Conservation (phyloP, 2,113 vertebrate species). For the Pontoporia blainvillei region DNA sequence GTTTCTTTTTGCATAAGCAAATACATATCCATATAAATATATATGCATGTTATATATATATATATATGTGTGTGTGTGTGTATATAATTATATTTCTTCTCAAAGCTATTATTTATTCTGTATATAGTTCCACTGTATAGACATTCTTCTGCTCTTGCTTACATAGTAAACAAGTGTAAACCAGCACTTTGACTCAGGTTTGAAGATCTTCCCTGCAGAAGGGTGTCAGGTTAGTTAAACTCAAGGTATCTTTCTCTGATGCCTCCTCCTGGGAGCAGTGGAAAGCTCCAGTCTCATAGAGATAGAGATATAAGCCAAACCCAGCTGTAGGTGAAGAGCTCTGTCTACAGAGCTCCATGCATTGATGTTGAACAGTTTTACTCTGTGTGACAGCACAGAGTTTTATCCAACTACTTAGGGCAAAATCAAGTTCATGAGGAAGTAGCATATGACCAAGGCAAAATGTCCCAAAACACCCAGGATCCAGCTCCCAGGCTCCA, state of each 20-base stretch:
- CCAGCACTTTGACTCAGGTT: constrained; percentile 47
- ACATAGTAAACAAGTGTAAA: constrained; percentile 81
- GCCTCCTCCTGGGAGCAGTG: not conserved
- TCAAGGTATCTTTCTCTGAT: not conserved
- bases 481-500: not conserved
- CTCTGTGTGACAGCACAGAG: not conserved
- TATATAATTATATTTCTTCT: constrained; percentile 36
- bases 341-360: not conserved
- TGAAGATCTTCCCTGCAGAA: constrained; percentile 55
- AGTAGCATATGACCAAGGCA: not conserved
- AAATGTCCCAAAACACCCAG: not conserved
- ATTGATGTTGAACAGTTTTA: not conserved
- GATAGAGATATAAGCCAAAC: not conserved
- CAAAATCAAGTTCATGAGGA: not conserved
- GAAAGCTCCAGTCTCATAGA: not conserved
- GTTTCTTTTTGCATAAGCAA: not conserved
- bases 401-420: not conserved
- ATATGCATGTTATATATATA: not conserved
- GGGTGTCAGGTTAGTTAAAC: constrained; percentile 23
- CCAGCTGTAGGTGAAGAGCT: not conserved
- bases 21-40: not conserved
- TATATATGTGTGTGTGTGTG: not conserved
- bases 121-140: constrained; percentile 73
- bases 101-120: constrained; percentile 79
- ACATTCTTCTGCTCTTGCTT: constrained; percentile 76